Base-by-base conservation (phyloP, 2,888 invertebrate genomes). In the Nomada ruficornis region DNA sequence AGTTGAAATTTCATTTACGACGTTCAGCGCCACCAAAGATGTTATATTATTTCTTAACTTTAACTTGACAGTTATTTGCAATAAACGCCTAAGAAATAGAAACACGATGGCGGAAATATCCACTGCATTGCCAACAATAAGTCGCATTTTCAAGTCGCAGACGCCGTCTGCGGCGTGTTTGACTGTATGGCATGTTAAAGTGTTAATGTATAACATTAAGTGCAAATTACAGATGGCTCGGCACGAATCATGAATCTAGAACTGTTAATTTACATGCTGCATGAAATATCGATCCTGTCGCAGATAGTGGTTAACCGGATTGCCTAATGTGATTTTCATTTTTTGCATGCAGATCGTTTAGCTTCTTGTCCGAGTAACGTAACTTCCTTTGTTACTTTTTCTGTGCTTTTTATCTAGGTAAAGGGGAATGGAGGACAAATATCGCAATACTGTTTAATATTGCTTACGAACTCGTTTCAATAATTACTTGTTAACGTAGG, bases 171-270 rank as follows among this genome's bases (percentile, higher is more conserved):
- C 55, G 20, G 23, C 42, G 42, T 18, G 52, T 75, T 64, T 57
- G 69, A 75, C 68, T 23, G 62, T 63, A 74, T 78, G 70, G 80
- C 76, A 77, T 67, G 70, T 76, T 69, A 80, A 76, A 80, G 60
- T 52, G 63, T 80, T 80, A 80, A 80, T 68, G 70, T 76, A 70
- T 70, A 50, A 60, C 70, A 63, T 80, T 80, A 70, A 64, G 36
- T 4, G 70, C 20, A 80, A 77, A 80, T 80, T 77, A 64, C 63
- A 63, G 72, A 52, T 63, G 54, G 55, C 68, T 55, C 67, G 60
- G 47, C 52, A 36, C 62, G 71, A 80, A 77, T 77, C 71, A 77
- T 64, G 69, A 78, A 78, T 75, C 72, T 74, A 62, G 75, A 78
- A 78, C 68, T 63, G 68, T 75, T 78, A 50, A 73, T 75, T 78